Evolutionary conservation across 1,140 invertebrate species (phyloP), one percentile per base, ranked within the genome.

Genomic region (Zophobas morio): DNA sequence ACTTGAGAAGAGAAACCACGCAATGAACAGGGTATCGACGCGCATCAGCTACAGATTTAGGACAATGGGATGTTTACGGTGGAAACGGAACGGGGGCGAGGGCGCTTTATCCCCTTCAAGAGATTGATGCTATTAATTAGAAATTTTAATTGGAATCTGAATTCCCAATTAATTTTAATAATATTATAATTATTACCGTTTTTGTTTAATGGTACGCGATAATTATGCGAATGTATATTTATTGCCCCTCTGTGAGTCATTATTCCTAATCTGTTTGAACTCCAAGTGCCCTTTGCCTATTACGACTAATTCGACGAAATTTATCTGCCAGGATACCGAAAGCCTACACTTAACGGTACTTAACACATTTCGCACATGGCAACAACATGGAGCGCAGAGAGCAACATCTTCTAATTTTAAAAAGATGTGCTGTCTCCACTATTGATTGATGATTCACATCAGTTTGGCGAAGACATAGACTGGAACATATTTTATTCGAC

Each of bases 41-140:
- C 71, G 60, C 75, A 72, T 77, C 66, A 77, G 40, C 66, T 32
- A 49, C 54, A 60, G 63, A 77, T 73, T 73, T 73, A 42, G 39
- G 60, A 66, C 60, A 66, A 66, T 42, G 39, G 42, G 60, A 73
- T 73, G 42, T 73, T 73, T 73, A 73, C 71, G n/a, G 37, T 53
- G 49, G 54, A 40, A 20, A 40, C 66, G 40, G 8, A 47, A 49
- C 42, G 49, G 5, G 8, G 39, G 42, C 49, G 34, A 46, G 42
- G 49, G 36, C 33, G 49, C 51, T 33, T 53, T 53, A 56, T 46
- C 39, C 74, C 51, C 42, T 75, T 75, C 46, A 56, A 70, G 57
- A 76, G 75, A 76, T 76, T 76, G 63, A 76, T 76, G 75, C 60
- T 71, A 51, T 71, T 76, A 76, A 76, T 76, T 76, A 76, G 75